Percentiles rank a stretch among this genome's conserved stretches.
Conservation (phyloP, 1,140 invertebrate species). For the Diachasmimorpha longicaudata region DNA sequence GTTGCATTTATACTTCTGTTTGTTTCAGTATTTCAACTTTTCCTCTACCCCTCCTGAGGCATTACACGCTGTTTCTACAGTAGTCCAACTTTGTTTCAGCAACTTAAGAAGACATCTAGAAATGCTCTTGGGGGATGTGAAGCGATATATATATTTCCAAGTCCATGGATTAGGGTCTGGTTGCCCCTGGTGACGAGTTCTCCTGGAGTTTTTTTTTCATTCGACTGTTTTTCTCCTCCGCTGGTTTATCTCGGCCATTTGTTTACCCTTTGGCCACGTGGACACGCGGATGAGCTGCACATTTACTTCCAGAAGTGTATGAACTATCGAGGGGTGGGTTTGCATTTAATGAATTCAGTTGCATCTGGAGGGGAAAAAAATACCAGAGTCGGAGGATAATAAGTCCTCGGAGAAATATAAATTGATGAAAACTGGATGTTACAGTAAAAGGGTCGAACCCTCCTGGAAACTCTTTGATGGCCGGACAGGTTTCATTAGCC, state of each 20-base stretch:
- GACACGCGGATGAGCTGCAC: neutral
- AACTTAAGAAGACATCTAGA: conserved; percentile 51
- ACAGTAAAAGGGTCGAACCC: neutral
- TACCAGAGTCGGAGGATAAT: neutral
- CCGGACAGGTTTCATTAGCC: conserved; percentile 3
- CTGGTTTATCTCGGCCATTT: neutral
- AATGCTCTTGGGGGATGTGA: conserved; percentile 38
- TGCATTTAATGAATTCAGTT: neutral
- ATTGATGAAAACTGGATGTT: conserved; percentile 1
- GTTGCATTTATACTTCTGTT: conserved; percentile 41
- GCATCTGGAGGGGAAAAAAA: neutral
- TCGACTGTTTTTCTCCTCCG: neutral
- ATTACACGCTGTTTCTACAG: conserved; percentile 47
- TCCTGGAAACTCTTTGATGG: neutral
- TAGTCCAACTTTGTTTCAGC: conserved; percentile 46
- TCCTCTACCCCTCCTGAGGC: conserved; percentile 34
- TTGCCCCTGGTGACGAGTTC: conserved; percentile 48
- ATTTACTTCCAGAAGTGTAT: neutral
- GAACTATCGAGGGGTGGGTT: neutral
- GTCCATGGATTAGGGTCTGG: conserved; percentile 41
- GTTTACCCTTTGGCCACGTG: conserved; percentile 3
- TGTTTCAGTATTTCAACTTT: conserved; percentile 26
- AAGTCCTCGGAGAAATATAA: neutral
- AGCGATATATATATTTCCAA: neutral
- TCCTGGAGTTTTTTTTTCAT: conserved; percentile 15